Evolutionary conservation across 37 sponge, comb jelly and placozoan species (phyloP), one percentile per base, ranked within the genome.

Genomic region (Agelas oroides): DNA sequence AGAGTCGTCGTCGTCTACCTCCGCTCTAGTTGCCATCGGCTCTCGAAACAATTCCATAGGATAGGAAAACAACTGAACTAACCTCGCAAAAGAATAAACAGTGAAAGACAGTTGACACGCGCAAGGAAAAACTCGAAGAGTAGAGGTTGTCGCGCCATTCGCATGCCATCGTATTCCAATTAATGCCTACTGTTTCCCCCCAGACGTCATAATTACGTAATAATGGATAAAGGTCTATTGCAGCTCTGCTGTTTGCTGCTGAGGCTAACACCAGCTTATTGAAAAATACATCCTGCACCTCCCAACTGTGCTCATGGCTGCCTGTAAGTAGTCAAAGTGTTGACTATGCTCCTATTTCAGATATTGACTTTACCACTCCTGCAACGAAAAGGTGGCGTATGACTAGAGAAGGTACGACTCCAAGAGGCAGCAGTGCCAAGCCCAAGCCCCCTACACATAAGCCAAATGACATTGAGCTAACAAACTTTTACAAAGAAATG

Each of bases 311-410:
- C 38, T 66, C 72, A 28, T 89, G 89, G 83, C 62, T 83, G 24
- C 82, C 81, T 37, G 79, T 79, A 33, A 65, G 78, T 19, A 75
- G 75, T 40, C 72, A 83, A 27, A 69, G 33, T 74, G 89, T 83
- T 2, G 33, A 40, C 20, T 89, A 52, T 82, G 77, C 77, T 6
- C 57, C 23, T 56, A 53, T 85, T 16, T 70, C 64, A 18, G 36
- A 85, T 58, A 90, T 90, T 53, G 91, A 84, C 56, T 85, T 84
- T 41, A 25, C 88, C 23, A 41, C 73, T 39, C 88, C 88, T 46
- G 39, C 57, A n/a, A 31, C 28, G 66, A 85, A 78, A 70, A 59
- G 58, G 57, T 78, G 61, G 78, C 65, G 28, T n/a, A 23, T 5
- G 25, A 57, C 33, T 6, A 32, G 25, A 15, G 3, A 11, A 24